Conservation (phyloP, 2,113 vertebrate genomes). For the Etheostoma spectabile region DNA sequence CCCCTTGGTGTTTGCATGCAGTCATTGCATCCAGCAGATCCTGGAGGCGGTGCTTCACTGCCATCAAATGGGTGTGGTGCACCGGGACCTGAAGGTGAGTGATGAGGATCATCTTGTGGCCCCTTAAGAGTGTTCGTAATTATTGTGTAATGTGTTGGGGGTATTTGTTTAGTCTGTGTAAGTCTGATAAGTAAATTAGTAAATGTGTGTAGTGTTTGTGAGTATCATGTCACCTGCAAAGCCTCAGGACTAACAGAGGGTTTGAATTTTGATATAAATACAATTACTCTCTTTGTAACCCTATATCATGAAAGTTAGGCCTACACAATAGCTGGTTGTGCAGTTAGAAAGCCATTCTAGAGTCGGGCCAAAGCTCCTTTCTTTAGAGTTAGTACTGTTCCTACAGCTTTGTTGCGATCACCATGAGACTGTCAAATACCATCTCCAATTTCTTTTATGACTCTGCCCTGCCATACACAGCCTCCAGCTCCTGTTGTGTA, state of each 20-base stretch:
- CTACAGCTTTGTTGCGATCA: neutral
- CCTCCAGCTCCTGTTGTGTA: slow-evolving; percentile 35
- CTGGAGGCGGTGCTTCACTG: slow-evolving; percentile 97
- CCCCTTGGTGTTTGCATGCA: slow-evolving; percentile 89
- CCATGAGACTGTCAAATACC: slow-evolving; percentile 4
- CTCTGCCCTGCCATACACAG: neutral
- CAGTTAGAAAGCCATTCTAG: neutral
- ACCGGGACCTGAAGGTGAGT: slow-evolving; percentile 99
- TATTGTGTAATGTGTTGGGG: neutral
- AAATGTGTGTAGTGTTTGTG: slow-evolving; percentile 40
- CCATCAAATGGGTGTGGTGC: slow-evolving; percentile 98
- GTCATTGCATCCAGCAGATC: slow-evolving; percentile 99
- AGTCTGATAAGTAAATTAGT: slow-evolving; percentile 5
- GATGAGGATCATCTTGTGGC: slow-evolving; percentile 61
- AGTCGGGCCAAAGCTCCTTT: neutral
- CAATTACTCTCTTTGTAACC: neutral
- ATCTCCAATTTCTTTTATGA: slow-evolving; percentile 14
- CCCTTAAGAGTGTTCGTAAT: slow-evolving; percentile 32
- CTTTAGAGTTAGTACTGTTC: neutral
- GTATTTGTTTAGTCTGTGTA: slow-evolving; percentile 44
- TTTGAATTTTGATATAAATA: neutral
- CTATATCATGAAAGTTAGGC: too few relatives aligned
- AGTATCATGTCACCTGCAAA: slow-evolving; percentile 19
- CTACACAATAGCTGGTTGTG: neutral
- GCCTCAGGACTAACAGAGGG: neutral